Conservation (phyloP, 2,113 vertebrate species). For the Axis porcinus region DNA sequence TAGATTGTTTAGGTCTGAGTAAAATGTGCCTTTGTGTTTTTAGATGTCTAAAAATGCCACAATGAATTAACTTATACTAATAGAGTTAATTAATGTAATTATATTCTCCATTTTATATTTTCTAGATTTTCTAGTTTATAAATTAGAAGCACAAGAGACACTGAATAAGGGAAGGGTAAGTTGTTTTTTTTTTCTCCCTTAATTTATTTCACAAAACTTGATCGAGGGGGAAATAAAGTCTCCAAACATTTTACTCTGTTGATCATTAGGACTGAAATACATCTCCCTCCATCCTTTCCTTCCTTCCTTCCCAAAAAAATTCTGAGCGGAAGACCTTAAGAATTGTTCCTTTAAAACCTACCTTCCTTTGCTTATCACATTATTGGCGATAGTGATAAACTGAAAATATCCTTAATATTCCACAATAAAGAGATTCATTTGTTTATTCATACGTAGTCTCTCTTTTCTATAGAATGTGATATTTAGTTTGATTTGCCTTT, state of each 20-base stretch:
- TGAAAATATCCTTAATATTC: not conserved
- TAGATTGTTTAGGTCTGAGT: not conserved
- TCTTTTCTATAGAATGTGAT: not conserved
- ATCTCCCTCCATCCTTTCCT: not conserved
- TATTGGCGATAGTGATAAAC: not conserved
- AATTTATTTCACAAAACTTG: not conserved
- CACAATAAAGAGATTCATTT: not conserved
- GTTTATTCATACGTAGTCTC: not conserved
- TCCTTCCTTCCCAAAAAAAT: not conserved
- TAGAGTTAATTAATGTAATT: not conserved
- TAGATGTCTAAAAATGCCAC: not conserved
- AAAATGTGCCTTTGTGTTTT: not conserved
- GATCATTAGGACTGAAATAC: not conserved
- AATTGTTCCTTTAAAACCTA: not conserved
- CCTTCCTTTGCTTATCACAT: not conserved
- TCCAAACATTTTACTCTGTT: not conserved
- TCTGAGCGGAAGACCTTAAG: not conserved
- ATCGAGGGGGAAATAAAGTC: not conserved
- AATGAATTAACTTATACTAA: not conserved
- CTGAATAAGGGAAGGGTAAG: constrained; percentile 98
- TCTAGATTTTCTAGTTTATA: constrained; percentile 96
- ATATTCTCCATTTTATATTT: constrained; percentile 57
- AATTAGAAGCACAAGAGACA: constrained; percentile 95
- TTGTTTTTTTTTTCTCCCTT: not conserved
- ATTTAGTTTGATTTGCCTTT: not conserved